A percentile compares a stretch with the other conserved stretches of the same genome.
Evolutionary conservation across 2,888 invertebrate species (phyloP).

Genomic region (Tribolium freemani): DNA sequence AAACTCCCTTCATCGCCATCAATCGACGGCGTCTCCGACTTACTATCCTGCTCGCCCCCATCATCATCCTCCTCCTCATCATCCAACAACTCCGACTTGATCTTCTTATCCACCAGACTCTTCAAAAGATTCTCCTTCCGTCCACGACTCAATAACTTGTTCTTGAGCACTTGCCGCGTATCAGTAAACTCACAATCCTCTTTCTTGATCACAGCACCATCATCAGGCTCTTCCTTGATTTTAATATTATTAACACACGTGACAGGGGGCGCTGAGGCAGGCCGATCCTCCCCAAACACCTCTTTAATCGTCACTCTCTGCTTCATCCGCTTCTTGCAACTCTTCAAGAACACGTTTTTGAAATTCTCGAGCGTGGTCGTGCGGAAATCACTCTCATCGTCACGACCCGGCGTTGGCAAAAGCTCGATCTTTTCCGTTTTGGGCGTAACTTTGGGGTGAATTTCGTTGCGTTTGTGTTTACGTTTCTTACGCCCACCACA

Average conservation of each 20-base stretch:
- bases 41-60: constrained; percentile 61
- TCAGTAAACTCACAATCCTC: constrained; percentile 58
- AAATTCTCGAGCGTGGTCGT: constrained; percentile 79
- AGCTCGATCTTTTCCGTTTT: constrained; percentile 74
- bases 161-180: constrained; percentile 55
- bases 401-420: constrained; percentile 75
- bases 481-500: constrained; percentile 72
- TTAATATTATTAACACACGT: constrained; percentile 70
- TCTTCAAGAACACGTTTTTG: constrained; percentile 77
- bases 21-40: constrained; percentile 63
- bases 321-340: constrained; percentile 81
- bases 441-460: constrained; percentile 71
- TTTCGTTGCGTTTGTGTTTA: constrained; percentile 71
- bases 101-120: constrained; percentile 55
- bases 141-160: constrained; percentile 53
- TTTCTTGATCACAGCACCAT: constrained; percentile 51
- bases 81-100: constrained; percentile 57
- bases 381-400: constrained; percentile 70
- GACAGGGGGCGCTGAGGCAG: constrained; percentile 85
- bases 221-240: constrained; percentile 50
- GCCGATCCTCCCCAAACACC: constrained; percentile 85
- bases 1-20: constrained; percentile 62
- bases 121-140: constrained; percentile 55
- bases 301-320: constrained; percentile 85
- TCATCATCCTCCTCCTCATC: constrained; percentile 52